These are phyloP conservation scores for Psilopsiagon aurifrons DNA, from an alignment of 2,113 vertebrate species.

Conservation along the genomic window DNA sequence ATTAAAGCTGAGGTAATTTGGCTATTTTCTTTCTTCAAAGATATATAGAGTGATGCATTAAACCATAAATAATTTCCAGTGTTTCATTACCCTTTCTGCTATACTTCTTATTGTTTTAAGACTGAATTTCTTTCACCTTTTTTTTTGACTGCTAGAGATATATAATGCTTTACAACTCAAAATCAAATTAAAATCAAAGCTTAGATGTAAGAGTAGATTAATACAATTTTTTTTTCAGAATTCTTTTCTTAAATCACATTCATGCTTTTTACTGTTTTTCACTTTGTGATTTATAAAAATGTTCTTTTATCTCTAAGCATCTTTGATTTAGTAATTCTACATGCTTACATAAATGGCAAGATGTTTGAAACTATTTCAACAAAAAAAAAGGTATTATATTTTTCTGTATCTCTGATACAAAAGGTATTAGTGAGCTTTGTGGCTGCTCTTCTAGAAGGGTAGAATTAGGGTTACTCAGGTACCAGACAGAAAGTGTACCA, in stretches of 20 bases:
- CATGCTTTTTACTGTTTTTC: background rate
- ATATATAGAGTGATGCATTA: background rate
- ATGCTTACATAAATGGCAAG: background rate
- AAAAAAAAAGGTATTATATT: background rate
- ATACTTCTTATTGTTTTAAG: background rate
- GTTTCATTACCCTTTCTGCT: constrained; percentile 18
- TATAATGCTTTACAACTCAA: background rate
- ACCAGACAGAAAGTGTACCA: background rate
- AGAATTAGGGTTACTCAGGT: background rate
- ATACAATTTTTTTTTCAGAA: background rate
- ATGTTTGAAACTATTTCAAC: background rate
- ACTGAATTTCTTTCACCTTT: background rate
- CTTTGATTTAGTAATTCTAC: background rate
- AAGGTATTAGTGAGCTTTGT: background rate
- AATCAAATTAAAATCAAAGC: background rate
- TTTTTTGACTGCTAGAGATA: background rate
- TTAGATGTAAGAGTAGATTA: background rate
- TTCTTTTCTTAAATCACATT: background rate
- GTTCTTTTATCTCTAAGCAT: background rate
- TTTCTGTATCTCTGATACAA: background rate
- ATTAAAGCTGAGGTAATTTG: constrained; percentile 35
- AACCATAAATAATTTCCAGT: background rate
- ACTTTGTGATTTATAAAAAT: background rate
- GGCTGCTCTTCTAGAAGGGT: background rate
- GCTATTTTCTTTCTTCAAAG: constrained; percentile 8